phyloP scores from a whole-genome alignment of 1,140 invertebrate species.

The Elymnias hypermnestra region DNA sequence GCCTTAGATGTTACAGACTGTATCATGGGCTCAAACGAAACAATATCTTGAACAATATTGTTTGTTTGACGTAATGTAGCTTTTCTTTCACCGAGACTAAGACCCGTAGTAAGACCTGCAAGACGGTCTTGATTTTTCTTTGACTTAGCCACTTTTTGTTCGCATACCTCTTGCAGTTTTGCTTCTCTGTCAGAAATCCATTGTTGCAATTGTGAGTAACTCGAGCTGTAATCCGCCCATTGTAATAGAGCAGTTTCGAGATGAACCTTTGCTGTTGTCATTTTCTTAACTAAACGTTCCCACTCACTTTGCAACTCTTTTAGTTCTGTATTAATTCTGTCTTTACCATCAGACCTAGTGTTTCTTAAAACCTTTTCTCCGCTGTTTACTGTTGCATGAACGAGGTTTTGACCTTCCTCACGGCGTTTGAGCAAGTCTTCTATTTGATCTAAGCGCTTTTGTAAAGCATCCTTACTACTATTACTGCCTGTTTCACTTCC shows the following conservation, averaged over 20 bases:
- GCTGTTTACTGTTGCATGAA: conserved; percentile 93
- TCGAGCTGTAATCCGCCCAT: conserved; percentile 97
- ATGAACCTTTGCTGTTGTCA: conserved; percentile 94
- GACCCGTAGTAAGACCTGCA: conserved; percentile 83
- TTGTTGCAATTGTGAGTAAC: conserved; percentile 92
- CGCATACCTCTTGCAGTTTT: conserved; percentile 94
- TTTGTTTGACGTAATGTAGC: conserved; percentile 93
- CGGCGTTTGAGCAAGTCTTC: conserved; percentile 89
- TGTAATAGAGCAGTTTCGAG: conserved; percentile 93
- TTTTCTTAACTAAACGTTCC: conserved; percentile 93
- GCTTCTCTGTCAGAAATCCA: conserved; percentile 97
- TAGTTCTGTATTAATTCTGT: conserved; percentile 90
- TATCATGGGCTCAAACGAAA: conserved; percentile 96
- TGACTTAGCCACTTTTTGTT: conserved; percentile 88
- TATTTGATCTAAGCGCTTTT: conserved; percentile 87
- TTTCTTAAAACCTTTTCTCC: conserved; percentile 94
- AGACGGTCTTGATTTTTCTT: conserved; percentile 80
- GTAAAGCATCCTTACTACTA: conserved; percentile 89
- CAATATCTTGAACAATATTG: conserved; percentile 95
- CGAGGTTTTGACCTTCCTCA: conserved; percentile 93
- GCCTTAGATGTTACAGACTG: conserved; percentile 94
- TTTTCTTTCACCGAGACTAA: conserved; percentile 90
- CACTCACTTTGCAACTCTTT: conserved; percentile 95
- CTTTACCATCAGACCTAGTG: conserved; percentile 91
- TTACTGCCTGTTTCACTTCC: conserved; percentile 87